Evolutionary conservation across 35 echinoderm and acorn worm genomes (phyloP).

Genomic region (Acanthaster planci): DNA sequence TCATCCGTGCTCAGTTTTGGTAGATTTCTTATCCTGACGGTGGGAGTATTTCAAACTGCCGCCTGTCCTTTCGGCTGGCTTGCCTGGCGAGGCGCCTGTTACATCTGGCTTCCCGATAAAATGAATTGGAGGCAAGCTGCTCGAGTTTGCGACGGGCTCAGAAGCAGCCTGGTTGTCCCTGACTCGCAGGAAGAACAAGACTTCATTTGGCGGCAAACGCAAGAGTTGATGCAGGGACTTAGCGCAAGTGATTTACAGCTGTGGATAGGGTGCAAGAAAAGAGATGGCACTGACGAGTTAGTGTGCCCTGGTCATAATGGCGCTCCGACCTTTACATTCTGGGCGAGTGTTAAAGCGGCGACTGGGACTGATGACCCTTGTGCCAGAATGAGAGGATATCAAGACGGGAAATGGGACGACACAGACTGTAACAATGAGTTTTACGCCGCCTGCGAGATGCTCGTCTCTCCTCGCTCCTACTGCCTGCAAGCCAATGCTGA

Average conservation of each 20-base stretch:
- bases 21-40: background rate
- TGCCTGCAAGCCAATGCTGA: slow-evolving; percentile 7
- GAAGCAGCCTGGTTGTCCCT: background rate
- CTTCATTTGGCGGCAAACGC: background rate
- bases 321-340: background rate
- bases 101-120: slow-evolving; percentile 2
- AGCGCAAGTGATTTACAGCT: background rate
- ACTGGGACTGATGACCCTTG: background rate
- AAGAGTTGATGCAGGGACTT: background rate
- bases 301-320: background rate
- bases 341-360: background rate
- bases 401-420: background rate
- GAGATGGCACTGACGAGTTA: background rate
- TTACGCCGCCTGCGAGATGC: slow-evolving; percentile 10
- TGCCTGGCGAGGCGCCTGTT: slow-evolving; percentile 3
- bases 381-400: background rate
- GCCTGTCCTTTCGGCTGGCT: slow-evolving; percentile 1
- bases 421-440: background rate
- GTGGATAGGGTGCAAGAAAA: background rate
- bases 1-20: too few species aligned
- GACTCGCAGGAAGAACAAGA: background rate
- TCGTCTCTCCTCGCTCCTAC: background rate
- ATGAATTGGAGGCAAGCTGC: background rate
- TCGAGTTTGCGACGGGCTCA: background rate
- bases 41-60: too few species aligned